A percentile compares a stretch with the other conserved stretches of the same genome.
These are phyloP conservation scores for Cancer borealis DNA, from an alignment of 2,888 invertebrate species.

Conservation along the genomic window DNA sequence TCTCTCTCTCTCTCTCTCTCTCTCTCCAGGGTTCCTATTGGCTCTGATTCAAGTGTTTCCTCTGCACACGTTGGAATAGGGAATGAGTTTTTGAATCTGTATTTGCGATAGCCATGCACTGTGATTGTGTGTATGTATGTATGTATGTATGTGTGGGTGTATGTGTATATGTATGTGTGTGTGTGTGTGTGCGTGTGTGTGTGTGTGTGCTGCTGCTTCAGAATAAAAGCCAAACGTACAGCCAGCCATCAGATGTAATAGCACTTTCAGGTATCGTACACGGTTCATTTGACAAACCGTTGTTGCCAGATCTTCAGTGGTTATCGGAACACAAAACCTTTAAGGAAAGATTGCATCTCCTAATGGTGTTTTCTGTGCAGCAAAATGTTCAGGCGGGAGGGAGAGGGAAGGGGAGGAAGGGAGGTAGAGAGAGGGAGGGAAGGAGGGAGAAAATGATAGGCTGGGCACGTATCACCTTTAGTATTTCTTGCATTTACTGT, in stretches of 20 bases:
- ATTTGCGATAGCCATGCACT: background rate
- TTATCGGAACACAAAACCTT: background rate
- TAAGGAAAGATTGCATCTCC: background rate
- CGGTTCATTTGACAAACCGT: background rate
- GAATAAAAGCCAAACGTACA: background rate
- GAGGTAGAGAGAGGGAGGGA: background rate
- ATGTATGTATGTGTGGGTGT: background rate
- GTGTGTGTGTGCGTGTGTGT: background rate
- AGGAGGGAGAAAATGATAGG: background rate
- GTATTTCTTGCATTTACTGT: background rate
- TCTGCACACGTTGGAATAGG: no score
- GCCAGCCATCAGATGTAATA: background rate
- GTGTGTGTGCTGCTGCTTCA: background rate
- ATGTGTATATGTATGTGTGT: background rate
- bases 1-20: no score
- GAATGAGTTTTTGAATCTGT: no score
- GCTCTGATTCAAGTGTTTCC: no score
- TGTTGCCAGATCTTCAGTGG: background rate
- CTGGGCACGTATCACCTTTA: background rate
- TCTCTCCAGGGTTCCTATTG: no score
- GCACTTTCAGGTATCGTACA: background rate
- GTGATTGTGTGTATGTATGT: background rate
- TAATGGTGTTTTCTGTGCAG: slow-evolving; percentile 4
- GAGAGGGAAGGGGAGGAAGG: background rate
- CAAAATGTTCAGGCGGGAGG: background rate